These are phyloP conservation scores for Sitophilus oryzae DNA, from an alignment of 1,140 invertebrate genomes.

Conservation along the genomic window DNA sequence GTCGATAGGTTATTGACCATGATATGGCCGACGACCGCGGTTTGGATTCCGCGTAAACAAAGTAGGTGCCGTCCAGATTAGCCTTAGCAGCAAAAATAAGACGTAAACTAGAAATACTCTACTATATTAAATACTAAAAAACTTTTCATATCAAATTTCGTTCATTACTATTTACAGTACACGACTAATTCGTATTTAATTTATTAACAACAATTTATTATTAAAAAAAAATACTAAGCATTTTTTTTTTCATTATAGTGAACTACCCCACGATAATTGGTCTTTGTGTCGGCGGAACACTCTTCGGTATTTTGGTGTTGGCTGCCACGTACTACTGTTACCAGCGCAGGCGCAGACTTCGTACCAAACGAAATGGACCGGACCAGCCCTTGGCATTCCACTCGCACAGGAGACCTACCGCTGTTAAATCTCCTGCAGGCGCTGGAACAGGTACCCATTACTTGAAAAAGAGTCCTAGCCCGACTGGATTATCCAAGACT, in stretches of 20 bases:
- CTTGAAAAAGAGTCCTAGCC: slow-evolving; percentile 82
- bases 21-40: no score
- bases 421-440: slow-evolving; percentile 59
- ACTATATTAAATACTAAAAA: no score
- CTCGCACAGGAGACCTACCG: slow-evolving; percentile 57
- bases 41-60: no score
- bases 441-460: slow-evolving; percentile 65
- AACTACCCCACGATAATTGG: slow-evolving; percentile 57
- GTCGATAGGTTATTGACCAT: no score
- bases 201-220: not conserved
- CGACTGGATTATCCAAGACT: slow-evolving; percentile 56
- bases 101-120: no score
- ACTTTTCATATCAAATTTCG: no score
- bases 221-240: not conserved
- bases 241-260: slow-evolving; percentile 51
- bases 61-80: no score
- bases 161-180: no score
- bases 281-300: slow-evolving; percentile 53
- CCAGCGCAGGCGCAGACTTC: slow-evolving; percentile 41
- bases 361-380: slow-evolving; percentile 45
- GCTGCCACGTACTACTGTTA: slow-evolving; percentile 57
- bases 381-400: slow-evolving; percentile 56
- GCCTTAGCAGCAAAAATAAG: no score
- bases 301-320: slow-evolving; percentile 53
- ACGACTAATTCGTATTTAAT: no score